phyloP scores from a whole-genome alignment of 2,113 vertebrate genomes.

The Ibidorhyncha struthersii region DNA sequence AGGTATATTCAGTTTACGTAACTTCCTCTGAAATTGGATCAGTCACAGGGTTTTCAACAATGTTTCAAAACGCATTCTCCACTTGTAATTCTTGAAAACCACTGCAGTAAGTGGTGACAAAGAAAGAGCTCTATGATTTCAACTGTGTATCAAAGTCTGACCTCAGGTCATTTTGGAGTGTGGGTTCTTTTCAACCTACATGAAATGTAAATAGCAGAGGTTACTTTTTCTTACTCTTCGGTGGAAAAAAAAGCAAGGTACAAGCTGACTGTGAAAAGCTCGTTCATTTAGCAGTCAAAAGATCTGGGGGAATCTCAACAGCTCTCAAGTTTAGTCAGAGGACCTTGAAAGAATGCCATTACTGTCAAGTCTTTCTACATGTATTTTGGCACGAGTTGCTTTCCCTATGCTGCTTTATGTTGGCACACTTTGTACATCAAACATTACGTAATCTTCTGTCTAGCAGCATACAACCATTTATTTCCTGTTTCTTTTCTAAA shows the following conservation, averaged over 20 bases:
- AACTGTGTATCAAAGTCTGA: background rate
- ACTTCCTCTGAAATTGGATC: background rate
- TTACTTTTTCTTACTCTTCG: background rate
- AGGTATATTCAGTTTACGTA: background rate
- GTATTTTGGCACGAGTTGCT: background rate
- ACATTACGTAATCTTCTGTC: background rate
- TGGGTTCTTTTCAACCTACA: background rate
- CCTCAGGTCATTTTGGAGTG: background rate
- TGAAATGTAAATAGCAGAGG: background rate
- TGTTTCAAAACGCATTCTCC: background rate
- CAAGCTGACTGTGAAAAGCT: background rate
- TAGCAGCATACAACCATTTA: background rate
- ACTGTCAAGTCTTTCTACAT: background rate
- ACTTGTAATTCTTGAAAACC: background rate
- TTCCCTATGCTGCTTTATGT: conserved; percentile 11
- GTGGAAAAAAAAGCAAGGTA: background rate
- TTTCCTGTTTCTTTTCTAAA: conserved; percentile 40
- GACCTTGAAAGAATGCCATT: conserved; percentile 22
- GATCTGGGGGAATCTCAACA: background rate
- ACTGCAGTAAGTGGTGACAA: background rate
- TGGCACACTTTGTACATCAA: conserved; percentile 14
- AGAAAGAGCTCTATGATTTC: background rate
- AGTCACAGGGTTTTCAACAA: background rate
- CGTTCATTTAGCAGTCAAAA: background rate
- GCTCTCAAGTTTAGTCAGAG: conserved; percentile 8